phyloP scores from a whole-genome alignment of 2,797 vertebrate species.

The Chanos chanos region DNA sequence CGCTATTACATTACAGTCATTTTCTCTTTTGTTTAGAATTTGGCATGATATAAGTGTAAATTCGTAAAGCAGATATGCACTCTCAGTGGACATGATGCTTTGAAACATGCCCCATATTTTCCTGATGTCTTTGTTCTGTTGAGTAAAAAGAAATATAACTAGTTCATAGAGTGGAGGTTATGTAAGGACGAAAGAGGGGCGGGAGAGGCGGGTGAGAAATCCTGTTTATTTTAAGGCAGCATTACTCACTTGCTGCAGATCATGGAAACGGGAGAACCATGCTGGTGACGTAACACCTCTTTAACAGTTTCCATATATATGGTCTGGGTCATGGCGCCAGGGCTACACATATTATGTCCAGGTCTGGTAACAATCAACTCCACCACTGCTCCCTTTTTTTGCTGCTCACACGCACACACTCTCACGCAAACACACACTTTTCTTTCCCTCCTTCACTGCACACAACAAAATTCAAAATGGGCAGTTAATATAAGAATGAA shows the following conservation, averaged over 20 bases:
- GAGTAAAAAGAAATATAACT: not conserved
- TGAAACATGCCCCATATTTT: not conserved
- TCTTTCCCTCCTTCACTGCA: slow-evolving; percentile 3
- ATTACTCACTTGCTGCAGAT: slow-evolving; percentile 47
- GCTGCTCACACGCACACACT: slow-evolving; percentile 10
- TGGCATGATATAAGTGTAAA: no score
- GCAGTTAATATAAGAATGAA: no score
- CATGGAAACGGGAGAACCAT: slow-evolving; percentile 42
- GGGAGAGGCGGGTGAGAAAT: slow-evolving; percentile 21
- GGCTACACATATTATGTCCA: slow-evolving; percentile 55
- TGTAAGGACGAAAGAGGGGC: slow-evolving; percentile 54
- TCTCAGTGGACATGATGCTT: no score
- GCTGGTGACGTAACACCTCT: slow-evolving; percentile 58
- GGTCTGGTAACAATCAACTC: slow-evolving; percentile 73
- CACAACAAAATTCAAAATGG: no score
- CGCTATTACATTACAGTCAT: no score
- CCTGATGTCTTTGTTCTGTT: not conserved
- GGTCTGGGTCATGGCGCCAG: slow-evolving; percentile 64
- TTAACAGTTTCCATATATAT: slow-evolving; percentile 75
- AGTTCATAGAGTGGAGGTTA: slow-evolving; percentile 48
- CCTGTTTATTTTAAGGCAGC: slow-evolving; percentile 44
- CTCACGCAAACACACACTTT: slow-evolving; percentile 16
- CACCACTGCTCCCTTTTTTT: slow-evolving; percentile 19
- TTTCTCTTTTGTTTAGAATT: no score
- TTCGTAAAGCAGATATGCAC: no score